A percentile compares a stretch with the other conserved stretches of the same genome.
These are phyloP conservation scores for Moxostoma hubbsi DNA, from an alignment of 2,797 vertebrate species.

Conservation along the genomic window DNA sequence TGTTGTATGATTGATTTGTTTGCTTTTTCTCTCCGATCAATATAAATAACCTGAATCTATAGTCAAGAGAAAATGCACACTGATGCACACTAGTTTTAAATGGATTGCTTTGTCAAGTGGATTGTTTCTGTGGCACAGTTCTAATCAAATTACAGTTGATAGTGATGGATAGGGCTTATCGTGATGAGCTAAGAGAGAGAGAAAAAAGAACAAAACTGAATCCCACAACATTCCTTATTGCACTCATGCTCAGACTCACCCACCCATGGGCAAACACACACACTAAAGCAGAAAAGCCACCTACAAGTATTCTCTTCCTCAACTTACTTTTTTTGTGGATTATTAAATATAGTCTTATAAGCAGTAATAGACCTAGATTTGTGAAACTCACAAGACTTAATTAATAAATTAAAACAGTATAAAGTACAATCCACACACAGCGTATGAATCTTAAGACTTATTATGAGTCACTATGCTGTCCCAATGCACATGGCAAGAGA, in stretches of 20 bases:
- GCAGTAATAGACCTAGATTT: not conserved
- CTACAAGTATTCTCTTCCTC: not conserved
- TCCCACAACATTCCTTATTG: not conserved
- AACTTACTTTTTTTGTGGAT: not conserved
- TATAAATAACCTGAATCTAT: constrained; percentile 59
- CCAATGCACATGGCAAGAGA: not conserved
- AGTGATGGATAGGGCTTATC: constrained; percentile 58
- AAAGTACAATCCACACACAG: not conserved
- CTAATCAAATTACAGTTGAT: constrained; percentile 52
- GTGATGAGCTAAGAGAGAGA: constrained; percentile 12
- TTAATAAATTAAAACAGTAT: not conserved
- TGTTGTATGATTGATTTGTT: constrained; percentile 54
- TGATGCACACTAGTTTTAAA: constrained; percentile 51
- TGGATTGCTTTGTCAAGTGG: constrained; percentile 53
- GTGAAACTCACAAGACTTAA: not conserved
- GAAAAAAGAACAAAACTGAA: constrained; percentile 31
- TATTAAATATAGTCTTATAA: constrained; percentile 1
- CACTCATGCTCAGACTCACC: not conserved
- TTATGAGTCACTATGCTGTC: no score
- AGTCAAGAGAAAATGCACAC: constrained; percentile 49
- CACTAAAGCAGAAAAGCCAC: not conserved
- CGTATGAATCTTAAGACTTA: not conserved
- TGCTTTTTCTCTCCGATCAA: constrained; percentile 53
- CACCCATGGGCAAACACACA: not conserved
- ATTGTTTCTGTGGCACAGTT: constrained; percentile 46